A percentile compares a stretch with the other conserved stretches of the same genome.
Conservation (phyloP, 1,140 invertebrate species). For the Eubasilissa regina region DNA sequence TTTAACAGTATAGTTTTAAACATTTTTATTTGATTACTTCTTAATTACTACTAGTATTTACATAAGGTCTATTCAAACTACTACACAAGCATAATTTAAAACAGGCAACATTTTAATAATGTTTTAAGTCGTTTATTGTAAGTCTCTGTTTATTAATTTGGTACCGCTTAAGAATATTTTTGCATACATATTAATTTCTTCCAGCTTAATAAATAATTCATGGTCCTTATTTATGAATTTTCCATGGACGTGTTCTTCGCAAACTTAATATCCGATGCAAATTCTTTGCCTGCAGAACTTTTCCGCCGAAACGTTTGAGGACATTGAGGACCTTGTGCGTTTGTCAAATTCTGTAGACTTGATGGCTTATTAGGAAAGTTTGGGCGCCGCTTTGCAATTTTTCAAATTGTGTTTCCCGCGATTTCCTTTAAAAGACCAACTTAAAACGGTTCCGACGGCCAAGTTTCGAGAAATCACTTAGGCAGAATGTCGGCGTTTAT, state of each 20-base stretch:
- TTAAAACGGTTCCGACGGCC: constrained; percentile 13
- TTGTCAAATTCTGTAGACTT: constrained; percentile 28
- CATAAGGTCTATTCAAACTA: too few relatives aligned
- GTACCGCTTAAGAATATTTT: constrained; percentile 1
- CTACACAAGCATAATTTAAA: too few relatives aligned
- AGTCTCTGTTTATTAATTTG: constrained; percentile 1
- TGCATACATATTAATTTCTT: constrained; percentile 10
- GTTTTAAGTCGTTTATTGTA: not conserved
- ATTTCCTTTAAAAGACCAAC: constrained; percentile 31
- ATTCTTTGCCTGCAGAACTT: constrained; percentile 13
- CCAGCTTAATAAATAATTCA: constrained; percentile 24
- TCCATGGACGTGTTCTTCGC: constrained; percentile 4
- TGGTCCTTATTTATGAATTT: constrained; percentile 19
- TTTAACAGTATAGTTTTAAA: too few relatives aligned
- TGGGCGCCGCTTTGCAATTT: constrained; percentile 32
- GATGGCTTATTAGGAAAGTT: constrained; percentile 42
- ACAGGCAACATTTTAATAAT: too few relatives aligned
- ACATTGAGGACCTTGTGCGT: constrained; percentile 31
- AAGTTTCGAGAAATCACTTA: constrained; percentile 32
- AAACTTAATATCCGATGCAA: constrained; percentile 35
- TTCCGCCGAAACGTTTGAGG: constrained; percentile 24
- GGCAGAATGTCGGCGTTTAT: constrained; percentile 12
- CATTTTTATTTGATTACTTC: too few relatives aligned
- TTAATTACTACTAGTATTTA: too few relatives aligned
- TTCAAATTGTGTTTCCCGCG: constrained; percentile 36